Evolutionary conservation across 2,113 vertebrate species (phyloP).

Genomic region (Rhipidura dahli): DNA sequence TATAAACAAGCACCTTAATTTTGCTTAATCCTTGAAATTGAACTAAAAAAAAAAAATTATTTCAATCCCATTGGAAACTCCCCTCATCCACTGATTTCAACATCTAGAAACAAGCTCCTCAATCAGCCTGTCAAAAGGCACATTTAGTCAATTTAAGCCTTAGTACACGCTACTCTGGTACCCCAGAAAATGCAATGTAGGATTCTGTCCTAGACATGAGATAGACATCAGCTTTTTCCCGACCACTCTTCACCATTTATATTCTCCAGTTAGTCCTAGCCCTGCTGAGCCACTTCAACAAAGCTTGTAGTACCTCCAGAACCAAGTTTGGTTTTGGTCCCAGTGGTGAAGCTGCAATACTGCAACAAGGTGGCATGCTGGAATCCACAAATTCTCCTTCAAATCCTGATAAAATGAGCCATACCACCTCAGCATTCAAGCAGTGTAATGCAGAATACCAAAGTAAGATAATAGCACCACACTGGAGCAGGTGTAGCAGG

Average conservation of each 20-base stretch:
- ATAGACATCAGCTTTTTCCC: neutral
- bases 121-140: neutral
- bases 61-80: neutral
- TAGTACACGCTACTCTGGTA: neutral
- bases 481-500: neutral
- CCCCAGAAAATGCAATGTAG: neutral
- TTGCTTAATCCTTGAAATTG: neutral
- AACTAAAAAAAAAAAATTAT: neutral
- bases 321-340: fast-evolving
- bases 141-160: neutral
- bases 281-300: neutral
- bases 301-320: neutral
- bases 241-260: neutral
- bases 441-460: neutral
- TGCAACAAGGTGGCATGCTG: neutral
- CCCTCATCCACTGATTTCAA: neutral
- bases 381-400: neutral
- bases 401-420: neutral
- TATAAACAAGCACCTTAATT: neutral
- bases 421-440: neutral
- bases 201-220: neutral
- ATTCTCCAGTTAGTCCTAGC: neutral
- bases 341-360: fast-evolving
- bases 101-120: neutral
- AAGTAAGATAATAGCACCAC: neutral